Evolutionary conservation across 2,113 vertebrate genomes (phyloP), one percentile per base, ranked within the genome.

Genomic region (Chloebia gouldiae): DNA sequence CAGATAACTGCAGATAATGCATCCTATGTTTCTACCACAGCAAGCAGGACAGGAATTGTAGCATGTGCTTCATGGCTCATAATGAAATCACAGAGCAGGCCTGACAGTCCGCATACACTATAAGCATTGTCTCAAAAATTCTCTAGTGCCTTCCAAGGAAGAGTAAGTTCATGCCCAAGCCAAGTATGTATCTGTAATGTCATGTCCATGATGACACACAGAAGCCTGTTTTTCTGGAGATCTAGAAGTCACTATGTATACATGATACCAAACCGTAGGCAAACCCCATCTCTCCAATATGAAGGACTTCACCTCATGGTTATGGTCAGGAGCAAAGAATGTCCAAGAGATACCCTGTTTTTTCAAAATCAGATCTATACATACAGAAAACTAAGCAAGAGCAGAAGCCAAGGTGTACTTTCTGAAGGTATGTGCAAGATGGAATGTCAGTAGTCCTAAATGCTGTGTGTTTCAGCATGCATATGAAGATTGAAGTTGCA

Each of bases 41-140:
- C 5, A 59, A 54, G 49, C 3, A 2, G 70, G 75, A 59, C 47
- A 45, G 86, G 89, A 71, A 75, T 23, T 5, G 2, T 61, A 76
- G 61, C 33, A 7, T 23, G 8, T 18, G 27, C 16, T 64, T 51
- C 61, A 3, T 3, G 35, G 86, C 57, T 81, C 12, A 3, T 39
- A 27, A 65, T 45, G 68, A 57, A 87, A 69, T 47, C 37, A 53
- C 25, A 37, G 9, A 3, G 45, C 25, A 37, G 45, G 40, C 49
- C 50, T 72, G 57, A 83, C 4, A 2, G n/a, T 11, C 12, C 6
- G 40, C 0, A 1, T 13, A 23, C 20, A 35, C 0, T 0, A 40
- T 5, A 15, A 81, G 15, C n/a, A 51, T 21, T 51, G 33, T 28
- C 56, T 70, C 42, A 84, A 37, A 60, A 69, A 57, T n/a, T 33